Evolutionary conservation across 2,113 vertebrate genomes (phyloP).

Genomic region (Sitta europaea): DNA sequence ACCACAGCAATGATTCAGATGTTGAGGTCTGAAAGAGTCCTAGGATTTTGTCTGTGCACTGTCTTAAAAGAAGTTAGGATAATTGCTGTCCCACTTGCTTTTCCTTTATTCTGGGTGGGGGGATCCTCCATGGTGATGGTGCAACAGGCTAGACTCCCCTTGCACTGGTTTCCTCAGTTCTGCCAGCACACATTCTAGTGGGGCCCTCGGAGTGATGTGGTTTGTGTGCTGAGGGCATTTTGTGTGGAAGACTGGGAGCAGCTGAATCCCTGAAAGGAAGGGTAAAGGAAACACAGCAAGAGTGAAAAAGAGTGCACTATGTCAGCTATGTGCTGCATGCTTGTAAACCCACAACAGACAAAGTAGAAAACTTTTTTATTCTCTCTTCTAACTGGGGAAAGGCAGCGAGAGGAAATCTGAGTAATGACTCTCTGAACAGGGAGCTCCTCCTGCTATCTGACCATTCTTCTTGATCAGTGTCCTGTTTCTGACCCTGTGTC

Average conservation of each 20-base stretch:
- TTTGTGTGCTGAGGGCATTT: neutral
- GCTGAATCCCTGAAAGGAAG: neutral
- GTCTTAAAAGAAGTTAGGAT: neutral
- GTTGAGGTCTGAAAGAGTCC: neutral
- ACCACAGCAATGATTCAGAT: neutral
- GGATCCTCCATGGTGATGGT: neutral
- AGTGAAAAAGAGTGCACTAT: neutral
- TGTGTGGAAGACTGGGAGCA: neutral
- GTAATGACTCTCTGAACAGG: accelerated
- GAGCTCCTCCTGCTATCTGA: neutral
- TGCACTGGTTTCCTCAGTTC: neutral
- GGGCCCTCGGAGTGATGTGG: accelerated
- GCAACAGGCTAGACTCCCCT: neutral
- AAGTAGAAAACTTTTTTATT: neutral
- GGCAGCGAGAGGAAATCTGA: neutral
- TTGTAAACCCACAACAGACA: neutral
- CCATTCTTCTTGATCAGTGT: neutral
- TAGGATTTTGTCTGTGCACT: neutral
- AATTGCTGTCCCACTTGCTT: neutral
- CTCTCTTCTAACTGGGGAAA: neutral
- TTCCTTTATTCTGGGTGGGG: neutral
- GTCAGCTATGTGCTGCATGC: neutral
- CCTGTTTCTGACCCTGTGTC: neutral
- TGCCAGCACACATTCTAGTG: neutral
- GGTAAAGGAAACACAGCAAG: neutral